Evolutionary conservation across 2,888 invertebrate species (phyloP), one percentile per base, ranked within the genome.

Genomic region (Celastrina argiolus): DNA sequence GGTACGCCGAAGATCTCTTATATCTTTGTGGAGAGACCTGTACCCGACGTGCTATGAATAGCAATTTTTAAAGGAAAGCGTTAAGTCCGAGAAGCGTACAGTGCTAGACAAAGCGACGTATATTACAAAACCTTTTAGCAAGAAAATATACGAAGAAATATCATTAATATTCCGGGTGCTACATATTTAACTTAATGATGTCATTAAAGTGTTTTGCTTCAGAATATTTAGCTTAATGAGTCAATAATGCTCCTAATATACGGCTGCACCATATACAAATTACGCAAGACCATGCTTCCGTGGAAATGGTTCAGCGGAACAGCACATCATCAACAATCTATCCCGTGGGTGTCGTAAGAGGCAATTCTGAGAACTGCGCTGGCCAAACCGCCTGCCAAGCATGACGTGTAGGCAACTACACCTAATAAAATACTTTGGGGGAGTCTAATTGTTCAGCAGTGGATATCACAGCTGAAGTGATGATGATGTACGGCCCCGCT

Each of bases 171-270:
- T 31, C 26, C 56, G 63, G 36, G 63, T 18, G 56, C 64, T 68
- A 51, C 26, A 18, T n/a, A 59, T 59, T 59, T 59, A 34, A 34
- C 59, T 59, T n/a, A 59, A 59, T 34, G 36, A 59, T 31, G 36
- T 59, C 36, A 59, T 59, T 16, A 36, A 51, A 59, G 18, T 12
- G 10, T 16, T 59, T 59, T 59, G 18, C 4, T 31, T 34, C 10
- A 31, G 18, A 16, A 59, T 18, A 36, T 18, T 59, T 59, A 18
- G 59, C 36, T 59, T 59, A 59, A 59, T 59, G 59, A 59, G 34
- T 36, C 31, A 28, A 31, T 16, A 31, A 58, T 58, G 31, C n/a
- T 58, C 5, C 28, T 56, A 6, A 12, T 28, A 28, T n/a, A n/a
- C n/a, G n/a, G n/a, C 8, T 59, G 18, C 34, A 31, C 12, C 12